Conservation (phyloP, 2,797 vertebrate genomes). For the Typhlichthys subterraneus region DNA sequence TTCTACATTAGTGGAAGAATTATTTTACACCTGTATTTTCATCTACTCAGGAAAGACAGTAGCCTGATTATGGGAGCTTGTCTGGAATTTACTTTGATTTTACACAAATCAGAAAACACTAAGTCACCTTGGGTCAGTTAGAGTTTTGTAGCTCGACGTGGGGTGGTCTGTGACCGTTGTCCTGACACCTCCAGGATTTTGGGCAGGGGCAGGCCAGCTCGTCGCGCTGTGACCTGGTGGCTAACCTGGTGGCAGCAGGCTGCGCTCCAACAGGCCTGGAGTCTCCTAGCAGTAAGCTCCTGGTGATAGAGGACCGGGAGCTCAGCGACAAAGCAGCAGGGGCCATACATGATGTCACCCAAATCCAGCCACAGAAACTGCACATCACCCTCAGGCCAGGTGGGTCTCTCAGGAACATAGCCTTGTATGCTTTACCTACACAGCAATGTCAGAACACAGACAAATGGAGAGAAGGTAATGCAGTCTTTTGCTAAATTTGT, state of each 20-base stretch:
- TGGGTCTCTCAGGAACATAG: constrained; percentile 41
- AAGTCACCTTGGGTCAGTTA: not conserved
- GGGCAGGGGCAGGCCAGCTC: constrained; percentile 72
- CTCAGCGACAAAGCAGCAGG: constrained; percentile 90
- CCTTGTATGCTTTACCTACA: not conserved
- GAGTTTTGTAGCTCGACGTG: not conserved
- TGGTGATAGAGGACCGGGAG: constrained; percentile 76
- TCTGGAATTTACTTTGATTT: not conserved
- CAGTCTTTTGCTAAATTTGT: no score
- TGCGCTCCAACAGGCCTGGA: constrained; percentile 78
- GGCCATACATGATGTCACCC: constrained; percentile 82
- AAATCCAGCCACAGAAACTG: constrained; percentile 93
- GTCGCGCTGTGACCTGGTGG: constrained; percentile 85
- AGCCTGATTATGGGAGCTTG: constrained; percentile 1
- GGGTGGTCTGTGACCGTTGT: not conserved
- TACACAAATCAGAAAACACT: constrained; percentile 19
- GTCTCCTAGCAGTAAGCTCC: constrained; percentile 80
- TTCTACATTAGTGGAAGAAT: constrained; percentile 2
- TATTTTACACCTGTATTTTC: not conserved
- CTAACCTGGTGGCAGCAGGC: constrained; percentile 78
- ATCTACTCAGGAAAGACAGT: not conserved
- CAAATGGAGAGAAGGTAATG: no score
- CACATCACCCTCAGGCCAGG: constrained; percentile 88
- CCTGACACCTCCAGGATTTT: constrained; percentile 74
- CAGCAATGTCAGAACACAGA: no score